Base-by-base conservation (phyloP, 1,140 invertebrate species). In the Ooceraea biroi region DNA sequence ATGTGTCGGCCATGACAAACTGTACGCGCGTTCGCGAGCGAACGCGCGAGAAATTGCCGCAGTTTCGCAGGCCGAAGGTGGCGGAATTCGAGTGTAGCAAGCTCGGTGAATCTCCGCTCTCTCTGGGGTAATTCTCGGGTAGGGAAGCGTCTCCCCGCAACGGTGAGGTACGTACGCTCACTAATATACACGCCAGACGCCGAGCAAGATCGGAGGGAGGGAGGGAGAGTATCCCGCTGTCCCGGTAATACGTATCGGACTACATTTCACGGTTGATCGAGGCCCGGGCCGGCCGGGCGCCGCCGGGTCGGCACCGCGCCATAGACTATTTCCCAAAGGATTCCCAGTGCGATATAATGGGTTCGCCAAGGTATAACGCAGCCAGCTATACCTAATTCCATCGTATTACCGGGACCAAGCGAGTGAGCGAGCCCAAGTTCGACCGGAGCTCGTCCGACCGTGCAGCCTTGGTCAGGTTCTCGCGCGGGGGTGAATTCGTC, bases 191-290 rank as follows among this genome's bases (percentile, higher is more conserved):
- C 36, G 36, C 36, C 36, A 36, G 7, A 7, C 36, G 36, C 36
- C 36, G 7, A 36, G 36, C 2, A 36, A 36, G 36, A 7, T 36
- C 36, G 36, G 7, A 36, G 36, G 36, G 7, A 36, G 36, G 36
- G 7, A 7, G 36, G 36, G 36, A 36, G 36, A 36, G 36, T 36
- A 36, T 7, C 36, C 36, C 36, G 36, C 36, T 7, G 14, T 63
- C 60, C 80, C 58, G 83, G 84, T 91, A 91, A 91, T 91, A 87
- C 90, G 91, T 89, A 92, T 92, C 85, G 86, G 91, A 92, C 90
- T 92, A 91, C 90, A 92, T 92, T 92, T 92, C 92, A 92, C 89
- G 92, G 86, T 90, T 90, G 91, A 92, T 92, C 91, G 92, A 91
- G 86, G 66, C 86, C 66, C 58, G 48, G 60, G 72, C 71, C 57